phyloP scores from a whole-genome alignment of 2,888 invertebrate species.

The Kryphioiulus occultus region DNA sequence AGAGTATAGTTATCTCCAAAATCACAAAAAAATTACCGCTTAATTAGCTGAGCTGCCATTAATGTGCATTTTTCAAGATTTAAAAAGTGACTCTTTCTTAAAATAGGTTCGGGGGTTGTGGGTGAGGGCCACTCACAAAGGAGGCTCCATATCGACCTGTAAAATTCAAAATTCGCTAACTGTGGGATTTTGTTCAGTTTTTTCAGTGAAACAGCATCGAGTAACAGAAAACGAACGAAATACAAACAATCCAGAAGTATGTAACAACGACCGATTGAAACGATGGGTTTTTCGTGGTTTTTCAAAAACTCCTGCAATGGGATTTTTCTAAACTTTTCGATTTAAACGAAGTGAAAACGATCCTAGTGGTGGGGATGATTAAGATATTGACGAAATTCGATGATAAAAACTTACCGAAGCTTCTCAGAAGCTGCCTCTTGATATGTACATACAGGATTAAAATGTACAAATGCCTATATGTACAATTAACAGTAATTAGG shows the following conservation, averaged over 20 bases:
- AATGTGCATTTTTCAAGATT: constrained; percentile 6
- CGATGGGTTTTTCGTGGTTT: too few relatives aligned
- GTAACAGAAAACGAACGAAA: neutral
- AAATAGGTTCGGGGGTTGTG: neutral
- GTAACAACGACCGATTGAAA: neutral
- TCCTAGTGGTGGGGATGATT: constrained; percentile 18
- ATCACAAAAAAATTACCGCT: constrained; percentile 8
- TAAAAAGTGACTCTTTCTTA: constrained; percentile 1
- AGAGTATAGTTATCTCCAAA: constrained; percentile 16
- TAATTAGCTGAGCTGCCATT: constrained; percentile 30
- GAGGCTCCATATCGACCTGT: neutral
- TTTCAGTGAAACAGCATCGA: neutral
- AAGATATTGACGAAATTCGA: constrained; percentile 31
- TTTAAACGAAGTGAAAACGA: too few relatives aligned
- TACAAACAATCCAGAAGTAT: neutral
- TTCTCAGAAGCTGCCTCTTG: constrained; percentile 31
- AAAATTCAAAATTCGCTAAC: neutral
- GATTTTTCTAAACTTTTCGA: too few relatives aligned
- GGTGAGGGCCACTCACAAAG: neutral
- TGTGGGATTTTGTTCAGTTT: neutral
- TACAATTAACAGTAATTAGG: constrained; percentile 3
- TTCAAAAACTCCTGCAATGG: too few relatives aligned
- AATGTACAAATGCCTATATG: constrained; percentile 35
- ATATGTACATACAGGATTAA: constrained; percentile 35
- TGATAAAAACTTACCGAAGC: constrained; percentile 17